phyloP scores from a whole-genome alignment of 1,140 invertebrate genomes.

The Micrasema minimum region DNA sequence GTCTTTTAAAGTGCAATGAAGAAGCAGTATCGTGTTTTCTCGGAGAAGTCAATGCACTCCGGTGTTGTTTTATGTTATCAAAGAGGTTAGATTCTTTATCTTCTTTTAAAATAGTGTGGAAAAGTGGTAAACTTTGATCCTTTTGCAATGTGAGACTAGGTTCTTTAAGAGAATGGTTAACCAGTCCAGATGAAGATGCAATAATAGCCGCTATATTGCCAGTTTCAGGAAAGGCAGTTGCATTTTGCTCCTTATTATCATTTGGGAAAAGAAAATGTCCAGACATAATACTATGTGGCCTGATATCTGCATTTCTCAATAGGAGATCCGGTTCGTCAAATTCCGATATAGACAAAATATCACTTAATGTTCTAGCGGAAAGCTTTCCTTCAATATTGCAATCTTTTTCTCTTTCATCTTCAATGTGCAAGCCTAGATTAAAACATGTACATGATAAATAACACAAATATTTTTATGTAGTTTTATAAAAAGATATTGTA shows the following conservation, averaged over 20 bases:
- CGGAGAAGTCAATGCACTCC: conserved; percentile 57
- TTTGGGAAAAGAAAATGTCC: conserved; percentile 41
- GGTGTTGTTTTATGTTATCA: conserved; percentile 61
- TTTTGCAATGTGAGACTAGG: conserved; percentile 22
- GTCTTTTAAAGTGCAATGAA: conserved; percentile 50
- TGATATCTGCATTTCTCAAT: conserved; percentile 62
- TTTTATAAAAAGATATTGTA: too few species aligned
- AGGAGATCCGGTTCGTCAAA: conserved; percentile 72
- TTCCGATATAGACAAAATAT: conserved; percentile 77
- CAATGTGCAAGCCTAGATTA: conserved; percentile 67
- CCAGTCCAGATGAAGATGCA: conserved; percentile 7
- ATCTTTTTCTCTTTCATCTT: conserved; percentile 63
- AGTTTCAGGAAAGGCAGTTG: conserved; percentile 34
- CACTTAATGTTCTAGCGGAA: conserved; percentile 74
- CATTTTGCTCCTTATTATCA: conserved; percentile 44
- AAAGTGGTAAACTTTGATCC: conserved; percentile 31
- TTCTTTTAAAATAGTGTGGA: conserved; percentile 37
- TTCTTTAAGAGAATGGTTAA: conserved; percentile 27
- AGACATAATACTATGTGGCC: conserved; percentile 55
- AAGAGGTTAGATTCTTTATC: conserved; percentile 44
- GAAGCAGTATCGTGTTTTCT: conserved; percentile 57
- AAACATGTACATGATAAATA: too few species aligned
- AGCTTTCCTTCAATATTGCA: conserved; percentile 60
- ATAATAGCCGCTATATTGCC: conserved; percentile 30
- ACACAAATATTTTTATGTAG: too few species aligned